A percentile compares a stretch with the other conserved stretches of the same genome.
Conservation (phyloP, 2,797 vertebrate genomes). For the Pteronotus mesoamericanus region DNA sequence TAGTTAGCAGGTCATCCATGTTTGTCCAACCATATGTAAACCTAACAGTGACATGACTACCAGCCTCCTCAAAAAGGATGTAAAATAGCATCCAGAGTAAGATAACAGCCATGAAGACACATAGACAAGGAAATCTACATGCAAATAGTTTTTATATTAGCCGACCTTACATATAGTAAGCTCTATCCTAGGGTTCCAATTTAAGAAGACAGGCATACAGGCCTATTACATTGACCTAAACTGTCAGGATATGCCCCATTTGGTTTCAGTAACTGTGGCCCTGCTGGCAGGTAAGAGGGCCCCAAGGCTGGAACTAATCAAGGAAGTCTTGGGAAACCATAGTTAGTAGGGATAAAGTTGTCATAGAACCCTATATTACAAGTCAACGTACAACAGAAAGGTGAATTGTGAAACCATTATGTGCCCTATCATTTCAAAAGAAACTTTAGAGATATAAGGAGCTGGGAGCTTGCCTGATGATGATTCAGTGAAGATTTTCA, state of each 20-base stretch:
- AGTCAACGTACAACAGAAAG: neutral
- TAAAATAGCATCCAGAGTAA: neutral
- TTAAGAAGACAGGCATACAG: neutral
- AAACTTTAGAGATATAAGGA: neutral
- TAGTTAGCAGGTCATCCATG: neutral
- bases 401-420: neutral
- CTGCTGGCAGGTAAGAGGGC: too few relatives aligned
- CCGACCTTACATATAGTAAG: neutral
- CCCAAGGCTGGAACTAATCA: too few relatives aligned
- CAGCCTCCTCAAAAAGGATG: neutral
- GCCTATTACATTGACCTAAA: neutral
- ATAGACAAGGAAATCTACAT: neutral
- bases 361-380: neutral
- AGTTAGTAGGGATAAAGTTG: neutral
- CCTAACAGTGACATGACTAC: neutral
- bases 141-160: neutral
- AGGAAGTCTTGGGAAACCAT: too few relatives aligned
- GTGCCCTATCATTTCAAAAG: neutral
- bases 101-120: neutral
- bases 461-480: neutral
- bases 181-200: neutral
- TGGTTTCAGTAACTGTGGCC: too few relatives aligned
- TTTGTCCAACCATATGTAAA: neutral
- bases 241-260: too few relatives aligned
- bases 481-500: neutral